Evolutionary conservation across 2,113 vertebrate species (phyloP), one percentile per base, ranked within the genome.

Genomic region (Corydoras sp.): DNA sequence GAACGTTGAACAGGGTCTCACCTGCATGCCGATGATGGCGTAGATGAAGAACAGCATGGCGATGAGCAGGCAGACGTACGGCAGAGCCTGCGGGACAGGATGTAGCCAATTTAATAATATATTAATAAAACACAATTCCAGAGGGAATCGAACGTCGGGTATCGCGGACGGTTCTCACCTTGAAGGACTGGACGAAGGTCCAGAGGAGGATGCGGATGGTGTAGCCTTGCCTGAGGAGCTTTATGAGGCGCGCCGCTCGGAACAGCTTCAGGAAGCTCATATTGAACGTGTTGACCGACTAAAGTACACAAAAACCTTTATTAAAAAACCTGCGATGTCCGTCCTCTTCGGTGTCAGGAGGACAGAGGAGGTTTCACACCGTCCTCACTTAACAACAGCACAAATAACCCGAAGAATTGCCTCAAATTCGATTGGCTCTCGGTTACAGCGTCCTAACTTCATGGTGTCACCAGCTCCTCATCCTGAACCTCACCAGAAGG

Each of bases 11-110:
- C 14, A 12, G 49, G 58, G 24, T 2, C 49, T 24, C 79, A 99
- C 97, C 95, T 99, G 97, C 97, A 99, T 99, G 72, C 97, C 97
- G 58, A 99, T 99, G 76, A 99, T 99, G 51, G 97, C 97, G 0
- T 99, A 99, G 82, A 99, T 99, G 89, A 99, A 99, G 90, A 99
- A 99, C 30, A 99, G 92, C 97, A 99, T 99, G 61, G 95, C 96
- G 2, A 99, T 99, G 77, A 99, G 87, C 58, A 99, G 95, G 82
- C 97, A 99, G 73, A 99, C 97, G 0, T 99, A 99, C 35, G 97
- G 96, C 51, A 99, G 94, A 8, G 97, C 97, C 97, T 99, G 79
- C 30, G 58, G 64, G 62, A 70, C 48, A 18, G 64, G 2, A 61
- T 6, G 12, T 8, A 43, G 1, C 18, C 18, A 24, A 24, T 24